phyloP scores from a whole-genome alignment of 2,113 vertebrate species.

The Passerina amoena region DNA sequence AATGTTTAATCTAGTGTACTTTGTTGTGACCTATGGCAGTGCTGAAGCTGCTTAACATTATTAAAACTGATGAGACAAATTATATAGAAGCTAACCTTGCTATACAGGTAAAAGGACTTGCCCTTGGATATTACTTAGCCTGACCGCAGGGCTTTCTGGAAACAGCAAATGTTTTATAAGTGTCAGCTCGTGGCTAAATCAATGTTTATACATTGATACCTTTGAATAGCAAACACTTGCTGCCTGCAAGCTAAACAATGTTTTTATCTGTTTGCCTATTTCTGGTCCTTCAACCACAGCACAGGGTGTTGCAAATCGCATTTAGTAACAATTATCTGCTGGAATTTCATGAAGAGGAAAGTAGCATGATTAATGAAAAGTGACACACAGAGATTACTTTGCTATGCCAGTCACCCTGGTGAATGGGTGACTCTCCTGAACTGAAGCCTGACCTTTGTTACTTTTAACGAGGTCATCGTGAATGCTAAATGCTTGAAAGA shows the following conservation, averaged over 20 bases:
- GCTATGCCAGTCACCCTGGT: conserved; percentile 70
- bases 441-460: conserved; percentile 75
- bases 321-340: conserved; percentile 82
- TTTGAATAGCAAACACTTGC: conserved; percentile 83
- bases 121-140: conserved; percentile 71
- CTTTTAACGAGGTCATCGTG: conserved; percentile 77
- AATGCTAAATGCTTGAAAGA: conserved; percentile 68
- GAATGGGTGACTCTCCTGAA: conserved; percentile 62
- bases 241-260: conserved; percentile 81
- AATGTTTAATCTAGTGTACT: conserved; percentile 22
- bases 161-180: conserved; percentile 72
- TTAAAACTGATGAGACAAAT: conserved; percentile 49
- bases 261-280: conserved; percentile 81
- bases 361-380: conserved; percentile 85
- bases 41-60: conserved; percentile 12
- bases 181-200: conserved; percentile 81
- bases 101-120: conserved; percentile 69
- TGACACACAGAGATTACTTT: conserved; percentile 79
- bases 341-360: conserved; percentile 76
- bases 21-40: conserved; percentile 45
- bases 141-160: conserved; percentile 71
- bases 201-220: conserved; percentile 83
- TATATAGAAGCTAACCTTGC: conserved; percentile 65
- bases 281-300: conserved; percentile 75
- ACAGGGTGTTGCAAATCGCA: conserved; percentile 76